These are phyloP conservation scores for Propithecus coquereli DNA, from an alignment of 2,113 vertebrate species.

Conservation along the genomic window DNA sequence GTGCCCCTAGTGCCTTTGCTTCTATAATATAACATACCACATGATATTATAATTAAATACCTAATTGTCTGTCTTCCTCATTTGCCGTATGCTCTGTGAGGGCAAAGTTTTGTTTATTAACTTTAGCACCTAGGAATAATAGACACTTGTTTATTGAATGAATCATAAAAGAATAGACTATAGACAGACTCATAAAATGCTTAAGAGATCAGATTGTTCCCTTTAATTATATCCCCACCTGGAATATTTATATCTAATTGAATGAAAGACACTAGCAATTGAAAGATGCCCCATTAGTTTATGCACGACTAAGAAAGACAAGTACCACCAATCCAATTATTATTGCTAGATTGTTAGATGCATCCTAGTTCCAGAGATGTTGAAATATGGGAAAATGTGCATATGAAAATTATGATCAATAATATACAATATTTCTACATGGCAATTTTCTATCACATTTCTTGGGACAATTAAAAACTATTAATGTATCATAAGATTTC, in stretches of 20 bases:
- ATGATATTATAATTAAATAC: not conserved
- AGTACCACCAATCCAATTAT: not conserved
- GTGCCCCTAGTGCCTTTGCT: not conserved
- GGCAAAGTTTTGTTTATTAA: not conserved
- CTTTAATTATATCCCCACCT: not conserved
- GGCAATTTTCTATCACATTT: not conserved
- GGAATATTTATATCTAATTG: not conserved
- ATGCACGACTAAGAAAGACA: not conserved
- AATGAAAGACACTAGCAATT: not conserved
- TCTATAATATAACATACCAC: not conserved
- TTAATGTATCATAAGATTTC: not conserved
- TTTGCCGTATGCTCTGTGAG: not conserved
- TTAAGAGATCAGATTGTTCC: not conserved
- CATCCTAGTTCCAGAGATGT: not conserved
- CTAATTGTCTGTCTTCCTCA: not conserved
- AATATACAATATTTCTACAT: not conserved
- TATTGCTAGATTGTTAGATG: not conserved
- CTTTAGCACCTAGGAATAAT: not conserved
- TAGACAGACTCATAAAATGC: not conserved
- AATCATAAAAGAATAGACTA: not conserved
- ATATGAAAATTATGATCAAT: not conserved
- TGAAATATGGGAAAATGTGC: not conserved
- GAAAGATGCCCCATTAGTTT: not conserved
- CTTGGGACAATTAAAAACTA: not conserved
- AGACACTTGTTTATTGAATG: not conserved